Evolutionary conservation across 2,797 vertebrate species (phyloP).

Genomic region (Cyclura pinguis): DNA sequence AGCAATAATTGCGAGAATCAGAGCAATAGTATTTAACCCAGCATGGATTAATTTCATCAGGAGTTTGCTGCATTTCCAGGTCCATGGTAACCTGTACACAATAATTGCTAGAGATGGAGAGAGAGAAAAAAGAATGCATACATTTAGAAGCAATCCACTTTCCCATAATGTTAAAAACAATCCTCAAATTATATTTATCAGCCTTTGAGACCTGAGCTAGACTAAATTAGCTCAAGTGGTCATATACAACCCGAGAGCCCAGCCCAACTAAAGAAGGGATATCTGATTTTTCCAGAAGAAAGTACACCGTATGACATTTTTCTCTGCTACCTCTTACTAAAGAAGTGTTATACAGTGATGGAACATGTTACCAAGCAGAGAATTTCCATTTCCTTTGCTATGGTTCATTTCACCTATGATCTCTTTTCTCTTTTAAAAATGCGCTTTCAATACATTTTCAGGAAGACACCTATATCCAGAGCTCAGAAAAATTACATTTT

Average conservation of each 20-base stretch:
- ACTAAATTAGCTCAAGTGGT: not conserved
- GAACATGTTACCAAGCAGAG: not conserved
- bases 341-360: not conserved
- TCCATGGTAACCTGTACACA: conserved; percentile 96
- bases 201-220: not conserved
- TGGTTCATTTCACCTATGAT: not conserved
- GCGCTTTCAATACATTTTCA: not conserved
- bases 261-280: not conserved
- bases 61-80: conserved; percentile 92
- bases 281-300: not conserved
- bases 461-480: not conserved
- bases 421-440: not conserved
- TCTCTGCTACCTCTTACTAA: not conserved
- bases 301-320: not conserved
- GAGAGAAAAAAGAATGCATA: conserved; percentile 20
- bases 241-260: not conserved
- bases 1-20: conserved; percentile 85
- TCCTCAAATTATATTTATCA: not conserved
- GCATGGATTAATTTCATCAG: conserved; percentile 94
- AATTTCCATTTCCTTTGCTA: not conserved
- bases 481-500: too few relatives aligned
- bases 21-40: conserved; percentile 83
- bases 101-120: conserved; percentile 87
- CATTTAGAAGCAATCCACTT: not conserved
- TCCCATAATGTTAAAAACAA: not conserved